Evolutionary conservation across 2,113 vertebrate genomes (phyloP).

Genomic region (Oostethus manadensis): DNA sequence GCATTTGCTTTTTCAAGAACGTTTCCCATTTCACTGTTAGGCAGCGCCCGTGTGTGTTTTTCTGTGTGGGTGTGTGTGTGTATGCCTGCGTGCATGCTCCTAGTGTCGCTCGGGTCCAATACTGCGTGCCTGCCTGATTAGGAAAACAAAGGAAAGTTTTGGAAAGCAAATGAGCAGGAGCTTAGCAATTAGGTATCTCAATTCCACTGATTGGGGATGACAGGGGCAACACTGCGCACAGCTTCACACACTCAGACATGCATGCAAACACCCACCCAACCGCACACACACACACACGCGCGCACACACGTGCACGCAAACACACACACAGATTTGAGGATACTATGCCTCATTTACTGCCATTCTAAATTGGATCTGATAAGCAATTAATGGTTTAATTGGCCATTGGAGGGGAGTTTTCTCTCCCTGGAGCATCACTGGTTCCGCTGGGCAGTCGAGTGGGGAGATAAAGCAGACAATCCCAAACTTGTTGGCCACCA

Average conservation of each 20-base stretch:
- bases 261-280: slow-evolving; percentile 20
- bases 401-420: slow-evolving; percentile 67
- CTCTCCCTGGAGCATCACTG: slow-evolving; percentile 60
- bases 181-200: slow-evolving; percentile 70
- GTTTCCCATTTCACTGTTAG: neutral
- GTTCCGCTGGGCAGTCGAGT: slow-evolving; percentile 46
- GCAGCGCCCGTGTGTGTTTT: neutral
- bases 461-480: slow-evolving; percentile 13
- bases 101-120: slow-evolving; percentile 10
- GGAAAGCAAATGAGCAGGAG: slow-evolving; percentile 59
- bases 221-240: slow-evolving; percentile 58
- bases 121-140: slow-evolving; percentile 45
- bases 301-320: slow-evolving; percentile 3
- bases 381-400: slow-evolving; percentile 77
- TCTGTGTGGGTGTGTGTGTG: neutral
- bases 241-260: slow-evolving; percentile 33
- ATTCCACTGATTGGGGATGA: slow-evolving; percentile 73
- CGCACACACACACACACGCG: slow-evolving; percentile 10
- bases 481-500: neutral
- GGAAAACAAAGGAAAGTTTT: slow-evolving; percentile 64
- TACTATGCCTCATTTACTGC: slow-evolving; percentile 66
- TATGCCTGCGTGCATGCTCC: neutral
- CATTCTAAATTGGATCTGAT: slow-evolving; percentile 73
- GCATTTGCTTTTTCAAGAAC: neutral
- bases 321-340: slow-evolving; percentile 35